Evolutionary conservation across 1,140 invertebrate species (phyloP), one percentile per base, ranked within the genome.

Genomic region (Penaeus chinensis): DNA sequence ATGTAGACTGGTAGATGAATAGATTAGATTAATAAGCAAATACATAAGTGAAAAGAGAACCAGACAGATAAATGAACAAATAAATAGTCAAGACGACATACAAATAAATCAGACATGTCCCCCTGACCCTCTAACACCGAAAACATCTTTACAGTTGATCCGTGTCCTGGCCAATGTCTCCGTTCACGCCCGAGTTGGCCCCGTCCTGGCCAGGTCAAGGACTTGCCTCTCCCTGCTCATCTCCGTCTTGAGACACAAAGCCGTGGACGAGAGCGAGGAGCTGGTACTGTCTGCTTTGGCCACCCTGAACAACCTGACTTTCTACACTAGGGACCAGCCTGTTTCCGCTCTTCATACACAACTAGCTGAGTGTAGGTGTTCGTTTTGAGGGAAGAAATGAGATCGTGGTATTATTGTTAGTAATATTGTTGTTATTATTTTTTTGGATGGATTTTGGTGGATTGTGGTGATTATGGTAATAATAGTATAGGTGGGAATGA

Each of bases 111-210:
- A n/a, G 4, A 11, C 37, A 22, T 61, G 3, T 62, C 13, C 24
- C 80, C 22, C 27, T 32, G 2, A 4, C 54, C 19, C 27, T 0
- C 11, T 62, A 19, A 22, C 20, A 18, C 42, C 60, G 8, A 8
- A 47, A 42, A 42, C 1, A 42, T 22, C 32, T 76, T 84, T 80
- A 24, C 85, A 95, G 93, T 92, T 95, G 66, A 94, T 96, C 20
- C 92, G 95, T 37, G 94, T 96, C 8, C 92, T 96, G 76, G 95
- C 95, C 60, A 96, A 96, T 91, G 94, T 96, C 92, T 94, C 95
- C 63, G 94, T 96, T 65, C 95, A 95, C 92, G 93, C 95, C 24
- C 93, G 94, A 22, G 95, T 96, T 74, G 95, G 95, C 18, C 93
- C 93, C 79, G 92, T 92, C 54, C 91, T 96, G 22, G 92, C 94